Conservation (phyloP, 2,888 invertebrate genomes). For the Serripes groenlandicus region DNA sequence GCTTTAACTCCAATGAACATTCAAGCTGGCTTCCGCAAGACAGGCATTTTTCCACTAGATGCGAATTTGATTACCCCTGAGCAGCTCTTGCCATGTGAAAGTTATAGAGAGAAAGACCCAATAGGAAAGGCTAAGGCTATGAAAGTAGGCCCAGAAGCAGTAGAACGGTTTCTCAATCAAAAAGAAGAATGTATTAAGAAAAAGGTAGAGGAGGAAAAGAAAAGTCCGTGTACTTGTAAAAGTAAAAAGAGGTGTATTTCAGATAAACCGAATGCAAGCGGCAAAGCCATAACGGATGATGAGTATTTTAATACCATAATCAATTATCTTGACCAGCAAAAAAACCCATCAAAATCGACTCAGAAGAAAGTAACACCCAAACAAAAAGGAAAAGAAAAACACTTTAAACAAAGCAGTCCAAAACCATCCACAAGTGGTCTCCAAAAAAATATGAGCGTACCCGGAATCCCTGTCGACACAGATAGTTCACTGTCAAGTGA, state of each 20-base stretch:
- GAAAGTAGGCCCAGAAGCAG: slow-evolving; percentile 5
- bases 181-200: background rate
- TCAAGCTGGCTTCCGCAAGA: slow-evolving; percentile 25
- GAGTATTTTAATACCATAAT: background rate
- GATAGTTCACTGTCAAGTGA: background rate
- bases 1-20: slow-evolving; percentile 37
- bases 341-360: slow-evolving; percentile 7
- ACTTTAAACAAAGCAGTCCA: background rate
- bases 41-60: slow-evolving; percentile 32
- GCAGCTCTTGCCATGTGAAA: slow-evolving; percentile 9
- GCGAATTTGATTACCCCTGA: background rate
- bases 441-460: too few relatives aligned
- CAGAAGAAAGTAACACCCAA: slow-evolving; percentile 3
- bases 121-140: slow-evolving; percentile 22
- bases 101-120: slow-evolving; percentile 19
- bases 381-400: too few relatives aligned
- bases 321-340: background rate
- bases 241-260: background rate
- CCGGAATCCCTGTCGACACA: background rate
- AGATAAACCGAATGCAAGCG: slow-evolving; percentile 6
- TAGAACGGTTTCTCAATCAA: background rate
- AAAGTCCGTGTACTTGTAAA: background rate
- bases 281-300: slow-evolving; percentile 23
- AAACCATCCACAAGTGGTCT: slow-evolving; percentile 22
- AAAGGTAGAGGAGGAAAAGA: background rate